These are phyloP conservation scores for Tauraco erythrolophus DNA, from an alignment of 2,113 vertebrate genomes.

Conservation along the genomic window DNA sequence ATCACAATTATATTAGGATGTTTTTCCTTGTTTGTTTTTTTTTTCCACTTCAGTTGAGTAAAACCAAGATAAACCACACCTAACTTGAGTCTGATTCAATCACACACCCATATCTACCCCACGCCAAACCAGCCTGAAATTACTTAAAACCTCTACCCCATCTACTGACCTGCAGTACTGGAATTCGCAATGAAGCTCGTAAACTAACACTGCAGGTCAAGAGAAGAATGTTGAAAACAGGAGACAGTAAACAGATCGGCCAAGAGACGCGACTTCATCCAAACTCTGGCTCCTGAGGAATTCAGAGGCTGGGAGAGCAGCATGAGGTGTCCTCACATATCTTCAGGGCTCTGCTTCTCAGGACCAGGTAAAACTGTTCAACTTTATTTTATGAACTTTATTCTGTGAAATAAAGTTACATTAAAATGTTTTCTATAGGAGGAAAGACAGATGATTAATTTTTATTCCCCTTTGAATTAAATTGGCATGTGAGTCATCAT, in stretches of 20 bases:
- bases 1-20: conserved; percentile 29
- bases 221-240: conserved; percentile 68
- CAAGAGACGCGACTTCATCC: conserved; percentile 36
- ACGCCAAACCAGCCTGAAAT: conserved; percentile 64
- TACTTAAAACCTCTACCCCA: conserved; percentile 50
- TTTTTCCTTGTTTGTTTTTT: conserved; percentile 23
- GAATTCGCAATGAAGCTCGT: conserved; percentile 63
- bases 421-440: not conserved
- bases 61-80: conserved; percentile 61
- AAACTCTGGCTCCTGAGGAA: conserved; percentile 44
- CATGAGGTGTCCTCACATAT: not conserved
- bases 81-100: conserved; percentile 56
- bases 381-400: not conserved
- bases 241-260: conserved; percentile 53
- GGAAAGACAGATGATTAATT: not conserved
- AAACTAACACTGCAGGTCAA: conserved; percentile 60
- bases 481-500: not conserved
- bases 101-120: conserved; percentile 33
- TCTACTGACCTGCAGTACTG: conserved; percentile 55
- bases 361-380: not conserved
- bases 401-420: not conserved
- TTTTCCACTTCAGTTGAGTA: conserved; percentile 51
- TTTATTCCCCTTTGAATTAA: not conserved
- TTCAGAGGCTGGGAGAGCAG: not conserved
- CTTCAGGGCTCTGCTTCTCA: not conserved